Conservation (phyloP, 2,888 invertebrate species). For the Epinotia brunnichana region DNA sequence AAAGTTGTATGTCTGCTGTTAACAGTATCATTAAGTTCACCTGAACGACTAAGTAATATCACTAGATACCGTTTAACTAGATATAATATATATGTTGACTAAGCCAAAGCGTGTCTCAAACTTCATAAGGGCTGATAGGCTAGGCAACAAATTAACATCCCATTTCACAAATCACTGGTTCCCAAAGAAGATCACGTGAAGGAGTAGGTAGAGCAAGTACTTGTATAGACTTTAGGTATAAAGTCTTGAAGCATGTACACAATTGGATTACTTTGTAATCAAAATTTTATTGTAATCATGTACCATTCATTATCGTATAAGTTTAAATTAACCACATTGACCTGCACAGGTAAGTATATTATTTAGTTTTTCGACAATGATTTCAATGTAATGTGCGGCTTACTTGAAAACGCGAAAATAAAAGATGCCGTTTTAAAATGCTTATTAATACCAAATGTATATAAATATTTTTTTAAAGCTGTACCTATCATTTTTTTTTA, state of each 20-base stretch:
- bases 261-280: conserved; percentile 58
- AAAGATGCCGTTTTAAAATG: conserved; percentile 36
- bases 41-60: conserved; percentile 16
- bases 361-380: conserved; percentile 28
- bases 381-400: conserved; percentile 40
- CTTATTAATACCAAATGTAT: conserved; percentile 41
- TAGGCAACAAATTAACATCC: conserved; percentile 12
- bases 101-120: conserved; percentile 12
- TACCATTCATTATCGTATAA: conserved; percentile 73
- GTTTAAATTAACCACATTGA: conserved; percentile 48
- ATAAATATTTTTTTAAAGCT: conserved; percentile 31
- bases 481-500: conserved; percentile 50
- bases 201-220: conserved; percentile 65
- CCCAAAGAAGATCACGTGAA: conserved; percentile 32
- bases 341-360: conserved; percentile 14
- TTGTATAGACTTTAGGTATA: conserved; percentile 81
- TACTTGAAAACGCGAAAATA: conserved; percentile 40
- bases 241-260: conserved; percentile 80
- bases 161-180: conserved; percentile 25
- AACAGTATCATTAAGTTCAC: conserved; percentile 29
- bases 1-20: conserved; percentile 10
- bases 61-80: conserved; percentile 3
- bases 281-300: conserved; percentile 69
- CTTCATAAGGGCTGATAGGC: conserved; percentile 16
- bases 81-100: conserved; percentile 16